Evolutionary conservation across 2,888 invertebrate genomes (phyloP).

Genomic region (Xestoiulus laeticollis): DNA sequence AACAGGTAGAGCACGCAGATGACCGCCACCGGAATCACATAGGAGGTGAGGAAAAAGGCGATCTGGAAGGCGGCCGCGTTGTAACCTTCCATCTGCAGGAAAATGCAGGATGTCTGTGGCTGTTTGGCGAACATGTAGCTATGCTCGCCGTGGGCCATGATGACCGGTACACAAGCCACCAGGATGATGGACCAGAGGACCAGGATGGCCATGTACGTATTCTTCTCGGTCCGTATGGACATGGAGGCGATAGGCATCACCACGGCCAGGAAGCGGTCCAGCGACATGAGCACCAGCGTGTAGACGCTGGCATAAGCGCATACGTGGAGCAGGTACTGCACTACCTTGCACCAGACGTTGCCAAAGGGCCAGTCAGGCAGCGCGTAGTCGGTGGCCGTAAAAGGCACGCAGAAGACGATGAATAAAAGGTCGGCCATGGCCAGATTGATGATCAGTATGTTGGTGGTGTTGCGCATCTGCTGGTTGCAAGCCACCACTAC

Average conservation of each 20-base stretch:
- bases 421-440: constrained; percentile 94
- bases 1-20: constrained; percentile 88
- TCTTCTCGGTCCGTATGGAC: constrained; percentile 81
- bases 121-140: constrained; percentile 70
- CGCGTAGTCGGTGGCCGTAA: constrained; percentile 95
- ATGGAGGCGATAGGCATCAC: constrained; percentile 91
- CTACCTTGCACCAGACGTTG: constrained; percentile 85
- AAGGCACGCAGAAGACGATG: constrained; percentile 92
- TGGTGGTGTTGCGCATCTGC: constrained; percentile 99
- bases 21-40: constrained; percentile 84
- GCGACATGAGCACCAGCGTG: constrained; percentile 95
- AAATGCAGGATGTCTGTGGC: constrained; percentile 60
- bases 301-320: constrained; percentile 97
- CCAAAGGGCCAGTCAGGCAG: constrained; percentile 94
- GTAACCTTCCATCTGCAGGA: constrained; percentile 55
- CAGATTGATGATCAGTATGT: constrained; percentile 95
- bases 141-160: constrained; percentile 79
- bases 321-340: constrained; percentile 92
- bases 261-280: constrained; percentile 97
- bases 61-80: constrained; percentile 72
- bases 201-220: constrained; percentile 80
- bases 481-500: constrained; percentile 92
- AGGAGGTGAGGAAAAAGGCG: constrained; percentile 87
- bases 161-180: constrained; percentile 79
- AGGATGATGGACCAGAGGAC: constrained; percentile 84